Percentiles rank a stretch among this genome's conserved stretches.
phyloP scores from a whole-genome alignment of 2,113 vertebrate species.

The Aplodontia rufa region DNA sequence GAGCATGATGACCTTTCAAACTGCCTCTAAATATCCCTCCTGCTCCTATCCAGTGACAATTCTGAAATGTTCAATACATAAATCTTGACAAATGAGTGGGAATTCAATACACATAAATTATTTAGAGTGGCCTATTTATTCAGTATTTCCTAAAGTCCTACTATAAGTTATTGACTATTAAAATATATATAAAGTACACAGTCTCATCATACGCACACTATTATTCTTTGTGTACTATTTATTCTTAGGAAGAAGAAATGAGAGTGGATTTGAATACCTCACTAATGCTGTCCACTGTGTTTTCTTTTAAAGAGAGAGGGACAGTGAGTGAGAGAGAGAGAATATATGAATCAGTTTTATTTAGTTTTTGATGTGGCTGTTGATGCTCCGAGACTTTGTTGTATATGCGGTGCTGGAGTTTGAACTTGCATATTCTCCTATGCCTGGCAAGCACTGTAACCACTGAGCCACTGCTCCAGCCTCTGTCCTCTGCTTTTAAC shows the following conservation, averaged over 20 bases:
- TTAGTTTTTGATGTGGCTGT: too few species aligned
- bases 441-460: too few species aligned
- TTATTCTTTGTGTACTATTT: not conserved
- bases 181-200: not conserved
- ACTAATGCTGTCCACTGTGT: not conserved
- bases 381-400: too few species aligned
- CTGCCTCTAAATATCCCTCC: not conserved
- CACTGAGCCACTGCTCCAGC: too few species aligned
- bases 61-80: not conserved
- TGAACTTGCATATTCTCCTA: too few species aligned
- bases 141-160: not conserved
- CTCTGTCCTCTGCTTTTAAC: too few species aligned
- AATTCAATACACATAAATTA: constrained; percentile 6
- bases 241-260: not conserved
- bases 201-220: not conserved
- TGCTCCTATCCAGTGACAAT: not conserved
- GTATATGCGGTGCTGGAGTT: too few species aligned
- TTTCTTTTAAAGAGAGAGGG: too few species aligned
- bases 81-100: not conserved
- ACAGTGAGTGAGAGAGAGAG: too few species aligned
- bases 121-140: not conserved
- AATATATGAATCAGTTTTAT: too few species aligned
- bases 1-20: not conserved
- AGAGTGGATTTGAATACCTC: not conserved
- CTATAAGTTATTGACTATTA: not conserved